A percentile compares a stretch with the other conserved stretches of the same genome.
Evolutionary conservation across 2,113 vertebrate genomes (phyloP).

Genomic region (Octodon degus): DNA sequence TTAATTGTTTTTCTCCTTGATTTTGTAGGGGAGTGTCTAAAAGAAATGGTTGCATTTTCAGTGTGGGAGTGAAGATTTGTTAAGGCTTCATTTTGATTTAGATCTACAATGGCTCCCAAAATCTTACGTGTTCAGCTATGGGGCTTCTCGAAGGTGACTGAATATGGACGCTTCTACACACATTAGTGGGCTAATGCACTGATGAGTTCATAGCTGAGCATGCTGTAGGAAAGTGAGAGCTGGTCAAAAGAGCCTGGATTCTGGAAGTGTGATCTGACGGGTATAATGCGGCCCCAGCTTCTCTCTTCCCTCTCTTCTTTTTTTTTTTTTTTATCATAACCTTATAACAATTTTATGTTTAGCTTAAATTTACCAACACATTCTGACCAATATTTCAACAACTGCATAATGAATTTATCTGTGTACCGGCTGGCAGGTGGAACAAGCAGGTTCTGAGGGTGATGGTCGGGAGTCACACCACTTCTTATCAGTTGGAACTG

Average conservation of each 20-base stretch:
- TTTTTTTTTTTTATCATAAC: too few relatives aligned
- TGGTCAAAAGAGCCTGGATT: not conserved
- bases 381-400: too few relatives aligned
- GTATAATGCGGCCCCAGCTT: not conserved
- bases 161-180: not conserved
- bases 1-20: conserved; percentile 70
- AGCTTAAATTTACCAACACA: too few relatives aligned
- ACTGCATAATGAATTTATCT: too few relatives aligned
- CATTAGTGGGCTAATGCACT: not conserved
- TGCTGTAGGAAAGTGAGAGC: not conserved
- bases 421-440: too few relatives aligned
- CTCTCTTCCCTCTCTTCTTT: not conserved
- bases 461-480: too few relatives aligned
- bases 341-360: too few relatives aligned
- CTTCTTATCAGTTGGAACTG: too few relatives aligned
- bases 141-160: not conserved
- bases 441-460: too few relatives aligned
- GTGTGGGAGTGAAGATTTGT: not conserved
- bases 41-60: conserved; percentile 54
- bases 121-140: not conserved
- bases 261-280: not conserved
- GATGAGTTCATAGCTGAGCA: not conserved
- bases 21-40: conserved; percentile 30
- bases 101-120: not conserved
- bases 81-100: not conserved